phyloP scores from a whole-genome alignment of 53 echinoderm and acorn worm genomes.

The Astropecten irregularis region DNA sequence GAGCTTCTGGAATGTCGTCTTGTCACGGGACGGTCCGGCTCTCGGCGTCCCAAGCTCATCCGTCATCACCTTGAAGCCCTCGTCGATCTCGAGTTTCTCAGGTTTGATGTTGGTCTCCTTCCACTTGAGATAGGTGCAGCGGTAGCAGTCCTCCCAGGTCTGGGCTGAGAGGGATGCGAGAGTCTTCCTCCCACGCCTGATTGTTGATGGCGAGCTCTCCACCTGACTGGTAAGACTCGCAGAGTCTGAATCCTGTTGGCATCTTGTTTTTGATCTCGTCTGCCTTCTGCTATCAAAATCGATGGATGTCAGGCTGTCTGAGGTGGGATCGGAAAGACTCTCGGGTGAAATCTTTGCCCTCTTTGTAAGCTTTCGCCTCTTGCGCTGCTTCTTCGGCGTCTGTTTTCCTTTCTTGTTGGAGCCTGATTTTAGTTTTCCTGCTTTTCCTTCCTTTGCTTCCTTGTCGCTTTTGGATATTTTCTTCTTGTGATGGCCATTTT shows the following conservation, averaged over 20 bases:
- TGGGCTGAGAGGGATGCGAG: conserved; percentile 39
- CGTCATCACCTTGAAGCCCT: conserved; percentile 48
- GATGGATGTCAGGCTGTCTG: conserved; percentile 31
- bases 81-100: neutral
- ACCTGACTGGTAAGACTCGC: conserved; percentile 4
- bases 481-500: neutral
- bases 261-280: conserved; percentile 14
- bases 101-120: conserved; percentile 16
- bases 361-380: conserved; percentile 16
- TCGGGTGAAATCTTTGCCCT: conserved; percentile 8
- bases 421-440: neutral
- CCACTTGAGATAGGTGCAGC: conserved; percentile 50
- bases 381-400: conserved; percentile 12
- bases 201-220: conserved; percentile 15
- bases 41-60: conserved; percentile 29
- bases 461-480: neutral
- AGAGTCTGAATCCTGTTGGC: neutral
- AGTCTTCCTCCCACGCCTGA: conserved; percentile 4
- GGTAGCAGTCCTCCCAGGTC: conserved; percentile 54
- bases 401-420: neutral
- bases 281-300: conserved; percentile 27
- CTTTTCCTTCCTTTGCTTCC: neutral
- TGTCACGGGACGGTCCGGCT: conserved; percentile 16
- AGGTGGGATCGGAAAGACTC: conserved; percentile 25
- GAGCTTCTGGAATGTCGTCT: conserved; percentile 19